These are phyloP conservation scores for Oryzias curvinotus DNA, from an alignment of 2,113 vertebrate species.

Conservation along the genomic window DNA sequence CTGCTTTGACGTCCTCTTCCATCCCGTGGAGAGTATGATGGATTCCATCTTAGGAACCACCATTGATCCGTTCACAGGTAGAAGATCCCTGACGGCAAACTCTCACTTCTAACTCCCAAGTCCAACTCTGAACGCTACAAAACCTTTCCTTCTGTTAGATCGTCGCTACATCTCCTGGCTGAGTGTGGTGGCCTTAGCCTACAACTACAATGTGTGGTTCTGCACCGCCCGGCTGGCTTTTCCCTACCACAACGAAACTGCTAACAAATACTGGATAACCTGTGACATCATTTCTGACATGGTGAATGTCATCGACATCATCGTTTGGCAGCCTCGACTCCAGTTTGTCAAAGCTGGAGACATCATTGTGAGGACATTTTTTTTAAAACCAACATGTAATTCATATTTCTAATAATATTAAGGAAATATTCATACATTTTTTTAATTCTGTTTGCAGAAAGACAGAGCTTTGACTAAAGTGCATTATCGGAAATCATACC, in stretches of 20 bases:
- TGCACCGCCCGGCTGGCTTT: slow-evolving; percentile 82
- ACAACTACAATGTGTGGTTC: slow-evolving; percentile 91
- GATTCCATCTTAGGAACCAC: slow-evolving; percentile 55
- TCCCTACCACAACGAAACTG: slow-evolving; percentile 75
- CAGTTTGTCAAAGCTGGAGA: slow-evolving; percentile 87
- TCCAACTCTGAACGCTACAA: neutral
- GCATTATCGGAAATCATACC: slow-evolving; percentile 76
- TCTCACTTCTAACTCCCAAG: neutral
- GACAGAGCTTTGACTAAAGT: slow-evolving; percentile 75
- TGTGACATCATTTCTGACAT: slow-evolving; percentile 78
- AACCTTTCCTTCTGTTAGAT: slow-evolving; percentile 66
- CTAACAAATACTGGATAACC: slow-evolving; percentile 74
- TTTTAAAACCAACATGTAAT: neutral
- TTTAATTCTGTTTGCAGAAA: slow-evolving; percentile 65
- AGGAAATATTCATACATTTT: no score
- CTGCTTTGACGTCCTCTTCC: slow-evolving; percentile 56
- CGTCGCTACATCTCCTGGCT: slow-evolving; percentile 84
- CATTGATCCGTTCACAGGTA: slow-evolving; percentile 89
- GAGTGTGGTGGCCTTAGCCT: slow-evolving; percentile 78
- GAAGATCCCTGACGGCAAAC: neutral
- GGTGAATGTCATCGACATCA: slow-evolving; percentile 81
- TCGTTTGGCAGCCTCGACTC: slow-evolving; percentile 85
- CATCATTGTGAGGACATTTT: slow-evolving; percentile 79
- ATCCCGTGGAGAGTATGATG: slow-evolving; percentile 73
- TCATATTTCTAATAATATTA: no score